Base-by-base conservation (phyloP, 1,140 invertebrate genomes). In the Phthorimaea operculella region DNA sequence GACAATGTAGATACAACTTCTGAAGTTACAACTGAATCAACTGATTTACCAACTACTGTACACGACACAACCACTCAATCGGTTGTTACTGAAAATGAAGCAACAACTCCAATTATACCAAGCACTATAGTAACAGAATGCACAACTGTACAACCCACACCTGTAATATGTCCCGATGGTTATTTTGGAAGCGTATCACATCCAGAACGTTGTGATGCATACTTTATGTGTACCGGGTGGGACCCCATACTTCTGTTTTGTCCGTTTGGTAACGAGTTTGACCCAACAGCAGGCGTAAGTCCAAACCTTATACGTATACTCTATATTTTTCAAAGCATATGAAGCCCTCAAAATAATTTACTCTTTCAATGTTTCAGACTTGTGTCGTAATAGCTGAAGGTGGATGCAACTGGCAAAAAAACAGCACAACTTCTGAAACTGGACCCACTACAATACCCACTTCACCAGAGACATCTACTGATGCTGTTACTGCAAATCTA, bases 381-480 rank as follows among this genome's bases (percentile, higher is more conserved):
- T 63, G 57, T 28, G 54, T 63, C 1, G 18, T 34, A 2, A 63
- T 63, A 10, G 55, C 58, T 11, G 55, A 54, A 33, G 58, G 57
- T 0, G 57, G 58, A 15, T 59, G 58, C 17, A 63, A 34, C 33
- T 34, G 33, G 33, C 61, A 12, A 33, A 59, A 33, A 49, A 54
- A 45, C 44, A 8, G 21, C 10, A 14, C 33, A n/a, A 53, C 60
- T 4, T 21, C 55, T 15, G 56, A 28, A 9, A 9, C 14, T 9
- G n/a, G 34, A 16, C 11, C 11, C 6, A 21, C 21, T 33, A 57
- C 51, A 17, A 39, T n/a, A 55, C 7, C 21, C 7, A 48, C 14
- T 45, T 6, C 42, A 48, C 11, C 33, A 11, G 28, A 33, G 48
- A 15, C 15, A 45, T 8, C 42, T 18, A 55, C 45, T 34, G n/a